Percentiles rank a stretch among this genome's conserved stretches.
These are phyloP conservation scores for Pollenia labialis DNA, from an alignment of 2,888 invertebrate species.

Conservation along the genomic window DNA sequence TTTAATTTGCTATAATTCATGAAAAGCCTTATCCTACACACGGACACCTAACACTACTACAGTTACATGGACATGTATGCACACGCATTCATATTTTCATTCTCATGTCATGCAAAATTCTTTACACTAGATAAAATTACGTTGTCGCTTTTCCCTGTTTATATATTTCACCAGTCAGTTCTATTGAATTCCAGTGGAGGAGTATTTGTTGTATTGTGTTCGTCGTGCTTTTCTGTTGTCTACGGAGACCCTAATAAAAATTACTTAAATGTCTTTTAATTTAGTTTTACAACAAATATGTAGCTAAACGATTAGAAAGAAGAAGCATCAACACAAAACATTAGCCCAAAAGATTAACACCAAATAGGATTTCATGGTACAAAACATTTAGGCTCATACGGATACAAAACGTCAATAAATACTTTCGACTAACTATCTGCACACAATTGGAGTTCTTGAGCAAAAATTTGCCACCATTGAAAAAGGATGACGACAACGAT, in stretches of 20 bases:
- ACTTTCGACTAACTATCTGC: conserved; percentile 31
- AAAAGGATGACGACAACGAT: conserved; percentile 19
- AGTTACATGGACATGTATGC: neutral
- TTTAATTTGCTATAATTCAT: conserved; percentile 59
- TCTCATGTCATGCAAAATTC: neutral
- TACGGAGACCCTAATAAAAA: conserved; percentile 55
- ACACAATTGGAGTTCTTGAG: conserved; percentile 37
- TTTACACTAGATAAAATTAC: conserved; percentile 21
- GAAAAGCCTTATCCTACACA: conserved; percentile 3
- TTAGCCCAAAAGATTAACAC: conserved; percentile 64
- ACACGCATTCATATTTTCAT: neutral
- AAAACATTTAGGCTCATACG: conserved; percentile 61
- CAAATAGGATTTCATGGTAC: conserved; percentile 71
- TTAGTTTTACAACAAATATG: conserved; percentile 19
- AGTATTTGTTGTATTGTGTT: neutral
- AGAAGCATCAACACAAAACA: conserved; percentile 30
- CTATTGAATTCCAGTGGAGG: neutral
- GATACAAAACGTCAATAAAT: conserved; percentile 57
- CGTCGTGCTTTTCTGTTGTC: neutral
- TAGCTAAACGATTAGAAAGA: neutral
- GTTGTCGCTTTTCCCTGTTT: neutral
- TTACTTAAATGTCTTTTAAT: conserved; percentile 57
- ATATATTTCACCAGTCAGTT: conserved; percentile 21
- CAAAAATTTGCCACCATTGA: neutral
- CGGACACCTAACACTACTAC: neutral